Base-by-base conservation (phyloP, 2,888 invertebrate species). In the Atethmia centrago region DNA sequence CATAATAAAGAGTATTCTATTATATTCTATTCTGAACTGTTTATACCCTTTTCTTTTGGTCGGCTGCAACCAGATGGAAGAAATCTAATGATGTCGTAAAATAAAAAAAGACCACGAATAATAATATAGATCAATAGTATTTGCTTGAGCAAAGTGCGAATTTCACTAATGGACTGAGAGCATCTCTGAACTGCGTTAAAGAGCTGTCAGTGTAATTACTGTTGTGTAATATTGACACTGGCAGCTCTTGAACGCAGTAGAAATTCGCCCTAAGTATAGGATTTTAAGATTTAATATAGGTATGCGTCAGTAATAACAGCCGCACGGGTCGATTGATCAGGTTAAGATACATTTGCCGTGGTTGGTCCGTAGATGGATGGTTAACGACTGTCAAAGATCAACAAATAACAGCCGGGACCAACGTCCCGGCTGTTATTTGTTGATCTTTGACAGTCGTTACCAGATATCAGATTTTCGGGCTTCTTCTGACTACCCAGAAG, bases 401-500 rank as follows among this genome's bases (percentile, higher is more conserved):
- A n/a, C n/a, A n/a, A n/a, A n/a, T n/a, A n/a, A n/a, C n/a, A n/a
- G n/a, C n/a, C n/a, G n/a, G n/a, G n/a, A n/a, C n/a, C n/a, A n/a
- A n/a, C n/a, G n/a, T n/a, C n/a, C n/a, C n/a, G n/a, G n/a, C n/a
- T n/a, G n/a, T n/a, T n/a, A n/a, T n/a, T n/a, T n/a, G n/a, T n/a
- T n/a, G n/a, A n/a, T n/a, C n/a, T n/a, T n/a, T n/a, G n/a, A n/a
- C n/a, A n/a, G n/a, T n/a, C n/a, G n/a, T n/a, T n/a, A n/a, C n/a
- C n/a, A n/a, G n/a, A n/a, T n/a, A n/a, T n/a, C n/a, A n/a, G n/a
- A n/a, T n/a, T n/a, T n/a, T n/a, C n/a, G n/a, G n/a, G n/a, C n/a
- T n/a, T n/a, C 36, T 67, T 10, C 36, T 68, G 40, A n/a, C n/a
- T 66, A 59, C 25, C 58, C n/a, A 66, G 16, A n/a, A n/a, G n/a